phyloP scores from a whole-genome alignment of 1,140 invertebrate species.

The Chionoecetes opilio region DNA sequence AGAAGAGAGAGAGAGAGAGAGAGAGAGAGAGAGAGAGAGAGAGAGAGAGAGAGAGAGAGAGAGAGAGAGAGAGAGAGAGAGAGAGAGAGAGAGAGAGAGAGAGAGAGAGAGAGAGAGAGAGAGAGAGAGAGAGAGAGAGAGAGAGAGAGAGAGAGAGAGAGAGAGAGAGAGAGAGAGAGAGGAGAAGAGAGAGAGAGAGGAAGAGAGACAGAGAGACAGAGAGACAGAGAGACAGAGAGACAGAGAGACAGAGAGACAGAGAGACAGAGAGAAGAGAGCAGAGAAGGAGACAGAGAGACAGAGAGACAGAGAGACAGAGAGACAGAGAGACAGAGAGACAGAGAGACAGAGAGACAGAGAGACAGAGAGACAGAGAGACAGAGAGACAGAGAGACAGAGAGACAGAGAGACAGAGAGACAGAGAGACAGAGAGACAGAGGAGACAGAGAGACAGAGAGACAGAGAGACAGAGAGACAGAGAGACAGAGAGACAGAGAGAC shows the following conservation, averaged over 20 bases:
- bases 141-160: too few relatives aligned
- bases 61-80: too few relatives aligned
- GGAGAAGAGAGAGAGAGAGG: not conserved
- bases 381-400: constrained; percentile 10
- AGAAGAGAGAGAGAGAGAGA: too few relatives aligned
- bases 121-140: too few relatives aligned
- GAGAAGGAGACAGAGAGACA: constrained; percentile 14
- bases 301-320: constrained; percentile 27
- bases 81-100: too few relatives aligned
- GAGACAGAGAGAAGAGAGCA: not conserved
- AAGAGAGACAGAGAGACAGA: not conserved
- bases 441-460: not conserved
- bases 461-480: not conserved
- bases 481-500: not conserved
- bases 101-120: constrained; percentile 27
- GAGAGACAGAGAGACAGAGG: not conserved
- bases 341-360: not conserved
- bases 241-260: not conserved
- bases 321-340: not conserved
- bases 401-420: not conserved
- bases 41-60: too few relatives aligned
- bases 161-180: constrained; percentile 6
- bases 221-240: constrained; percentile 3
- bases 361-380: constrained; percentile 3
- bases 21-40: too few relatives aligned